These are phyloP conservation scores for Dicentrarchus labrax DNA, from an alignment of 2,113 vertebrate genomes.

Conservation along the genomic window DNA sequence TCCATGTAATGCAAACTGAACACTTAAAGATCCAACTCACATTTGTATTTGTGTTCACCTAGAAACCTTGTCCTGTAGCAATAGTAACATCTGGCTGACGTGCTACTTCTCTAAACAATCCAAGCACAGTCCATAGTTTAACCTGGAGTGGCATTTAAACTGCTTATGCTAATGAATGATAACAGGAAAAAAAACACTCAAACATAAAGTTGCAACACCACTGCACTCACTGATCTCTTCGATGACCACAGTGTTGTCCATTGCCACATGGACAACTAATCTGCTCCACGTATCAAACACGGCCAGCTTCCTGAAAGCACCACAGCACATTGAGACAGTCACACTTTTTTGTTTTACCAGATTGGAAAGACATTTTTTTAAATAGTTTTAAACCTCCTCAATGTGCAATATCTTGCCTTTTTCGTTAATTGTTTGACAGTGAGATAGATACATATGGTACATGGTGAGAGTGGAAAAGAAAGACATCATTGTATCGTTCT, in stretches of 20 bases:
- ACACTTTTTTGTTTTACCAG: neutral
- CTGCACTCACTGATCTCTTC: constrained; percentile 95
- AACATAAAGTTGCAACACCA: constrained; percentile 16
- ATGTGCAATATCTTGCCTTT: neutral
- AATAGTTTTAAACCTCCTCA: neutral
- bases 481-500: neutral
- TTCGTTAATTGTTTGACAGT: neutral
- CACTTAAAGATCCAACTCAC: neutral
- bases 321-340: constrained; percentile 13
- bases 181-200: neutral
- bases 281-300: constrained; percentile 96
- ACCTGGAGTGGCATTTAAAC: constrained; percentile 5
- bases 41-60: neutral
- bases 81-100: neutral
- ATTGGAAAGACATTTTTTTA: neutral
- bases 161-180: neutral
- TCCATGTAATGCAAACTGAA: neutral
- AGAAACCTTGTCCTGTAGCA: neutral
- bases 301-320: constrained; percentile 90
- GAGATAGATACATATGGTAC: neutral
- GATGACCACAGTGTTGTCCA: constrained; percentile 99
- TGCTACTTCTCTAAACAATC: neutral
- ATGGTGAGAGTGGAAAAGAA: neutral
- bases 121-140: neutral
- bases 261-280: constrained; percentile 95